Conservation (phyloP, 2,888 invertebrate species). For the Drosophila kuntzei region DNA sequence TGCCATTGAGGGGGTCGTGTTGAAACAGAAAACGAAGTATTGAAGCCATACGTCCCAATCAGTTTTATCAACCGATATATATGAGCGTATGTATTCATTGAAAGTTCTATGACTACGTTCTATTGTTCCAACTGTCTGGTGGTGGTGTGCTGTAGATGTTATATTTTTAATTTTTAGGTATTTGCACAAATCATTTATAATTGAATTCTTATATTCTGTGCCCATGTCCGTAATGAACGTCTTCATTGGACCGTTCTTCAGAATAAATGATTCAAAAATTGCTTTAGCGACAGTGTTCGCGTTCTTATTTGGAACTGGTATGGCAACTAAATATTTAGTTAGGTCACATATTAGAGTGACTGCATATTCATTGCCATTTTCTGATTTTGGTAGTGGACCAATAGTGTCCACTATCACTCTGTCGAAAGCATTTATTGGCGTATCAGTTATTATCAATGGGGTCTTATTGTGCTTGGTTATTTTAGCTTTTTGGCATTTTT, state of each 20-base stretch:
- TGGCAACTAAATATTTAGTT: slow-evolving; percentile 1
- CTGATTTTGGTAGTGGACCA: neutral
- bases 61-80: slow-evolving; percentile 21
- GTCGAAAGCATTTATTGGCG: slow-evolving; percentile 1
- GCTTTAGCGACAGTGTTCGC: slow-evolving; percentile 4
- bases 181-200: slow-evolving; percentile 9
- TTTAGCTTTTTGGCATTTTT: slow-evolving; percentile 2
- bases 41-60: slow-evolving; percentile 28
- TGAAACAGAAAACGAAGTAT: slow-evolving; percentile 17
- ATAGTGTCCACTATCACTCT: slow-evolving; percentile 10
- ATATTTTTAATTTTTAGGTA: slow-evolving; percentile 11
- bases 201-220: slow-evolving; percentile 11
- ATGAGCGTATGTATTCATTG: slow-evolving; percentile 16
- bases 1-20: slow-evolving; percentile 12
- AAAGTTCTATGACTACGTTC: too few relatives aligned
- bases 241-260: slow-evolving; percentile 14
- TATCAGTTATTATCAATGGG: neutral
- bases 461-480: too few relatives aligned
- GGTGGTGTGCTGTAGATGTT: slow-evolving; percentile 15
- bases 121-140: slow-evolving; percentile 18
- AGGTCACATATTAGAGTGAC: neutral
- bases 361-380: neutral
- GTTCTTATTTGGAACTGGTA: neutral
- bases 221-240: slow-evolving; percentile 10
- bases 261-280: slow-evolving; percentile 8